Conservation (phyloP, 2,797 vertebrate species). For the Buphagus erythrorhynchus region DNA sequence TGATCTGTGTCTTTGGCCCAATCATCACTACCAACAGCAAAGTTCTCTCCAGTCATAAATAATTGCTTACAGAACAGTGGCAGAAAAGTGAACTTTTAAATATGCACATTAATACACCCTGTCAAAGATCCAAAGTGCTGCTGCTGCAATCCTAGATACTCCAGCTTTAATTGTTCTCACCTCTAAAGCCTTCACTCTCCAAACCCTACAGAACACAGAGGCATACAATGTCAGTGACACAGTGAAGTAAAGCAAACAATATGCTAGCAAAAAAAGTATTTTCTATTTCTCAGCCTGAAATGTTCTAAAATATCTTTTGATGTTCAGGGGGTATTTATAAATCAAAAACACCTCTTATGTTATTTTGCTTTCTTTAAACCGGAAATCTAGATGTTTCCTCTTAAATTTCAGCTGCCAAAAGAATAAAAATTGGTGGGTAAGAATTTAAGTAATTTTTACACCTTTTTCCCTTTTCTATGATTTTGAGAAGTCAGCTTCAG, state of each 20-base stretch:
- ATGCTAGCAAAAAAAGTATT: neutral
- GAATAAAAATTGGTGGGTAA: neutral
- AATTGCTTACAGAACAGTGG: neutral
- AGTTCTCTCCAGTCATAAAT: neutral
- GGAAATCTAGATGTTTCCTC: neutral
- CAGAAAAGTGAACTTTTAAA: neutral
- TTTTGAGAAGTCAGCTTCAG: neutral
- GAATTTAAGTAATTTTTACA: neutral
- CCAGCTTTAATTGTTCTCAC: neutral
- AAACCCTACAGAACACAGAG: neutral
- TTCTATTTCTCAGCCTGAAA: neutral
- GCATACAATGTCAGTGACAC: neutral
- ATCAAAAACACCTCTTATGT: neutral
- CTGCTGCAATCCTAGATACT: neutral
- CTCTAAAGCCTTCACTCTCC: neutral
- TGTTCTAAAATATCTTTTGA: neutral
- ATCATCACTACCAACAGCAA: neutral
- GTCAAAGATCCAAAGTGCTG: neutral
- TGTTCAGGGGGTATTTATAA: neutral
- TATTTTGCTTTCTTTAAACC: neutral
- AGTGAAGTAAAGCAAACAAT: neutral
- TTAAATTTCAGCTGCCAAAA: neutral
- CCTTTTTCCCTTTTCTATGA: neutral
- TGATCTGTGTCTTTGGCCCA: rapidly evolving
- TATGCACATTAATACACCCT: neutral